Evolutionary conservation across 2,113 vertebrate species (phyloP), one percentile per base, ranked within the genome.

Genomic region (Trichechus manatus): DNA sequence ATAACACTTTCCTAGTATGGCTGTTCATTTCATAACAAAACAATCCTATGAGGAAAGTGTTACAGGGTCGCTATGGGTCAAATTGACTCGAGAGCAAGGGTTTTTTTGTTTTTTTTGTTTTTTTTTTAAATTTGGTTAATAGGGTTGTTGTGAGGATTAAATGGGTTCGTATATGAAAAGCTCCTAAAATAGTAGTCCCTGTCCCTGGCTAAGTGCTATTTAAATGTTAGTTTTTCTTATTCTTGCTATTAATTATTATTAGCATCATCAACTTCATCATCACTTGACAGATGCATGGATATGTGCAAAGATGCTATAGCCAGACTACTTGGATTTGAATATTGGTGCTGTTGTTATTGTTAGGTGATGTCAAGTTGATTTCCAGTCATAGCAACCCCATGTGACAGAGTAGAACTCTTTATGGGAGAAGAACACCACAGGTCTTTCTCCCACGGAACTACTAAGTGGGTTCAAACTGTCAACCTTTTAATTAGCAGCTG

Each of bases 291-390:
- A 42, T 22, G 14, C 50, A 93, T 74, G 53, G 36, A 17, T 70
- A 86, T 74, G 1, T 39, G 39, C 42, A 47, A 72, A 66, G 53
- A 83, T 89, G 74, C 20, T 88, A 72, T 14, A 66, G 59, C 7
- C 66, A 94, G 36, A 96, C 23, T 53, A 79, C 5, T 72, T 93
- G 23, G 6, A 81, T 39, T 96, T 29, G 61, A 79, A 80, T 63
- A 33, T 79, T 79, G 36, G 2, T 79, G 29, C 14, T 68, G 1
- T 61, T 61, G 59, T 23, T 56, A 11, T 56, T 56, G 11, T 68
- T 33, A 68, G 66, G 31, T 33, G 33, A 13, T 68, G 31, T 68
- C 13, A 25, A 68, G 14, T 68, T 33, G 14, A 33, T 33, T 68
- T 33, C 13, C 64, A 39, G 39, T 68, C 29, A 68, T 31, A 68